Base-by-base conservation (phyloP, 2,113 vertebrate genomes). In the Hypocryptadius cinnamomeus region DNA sequence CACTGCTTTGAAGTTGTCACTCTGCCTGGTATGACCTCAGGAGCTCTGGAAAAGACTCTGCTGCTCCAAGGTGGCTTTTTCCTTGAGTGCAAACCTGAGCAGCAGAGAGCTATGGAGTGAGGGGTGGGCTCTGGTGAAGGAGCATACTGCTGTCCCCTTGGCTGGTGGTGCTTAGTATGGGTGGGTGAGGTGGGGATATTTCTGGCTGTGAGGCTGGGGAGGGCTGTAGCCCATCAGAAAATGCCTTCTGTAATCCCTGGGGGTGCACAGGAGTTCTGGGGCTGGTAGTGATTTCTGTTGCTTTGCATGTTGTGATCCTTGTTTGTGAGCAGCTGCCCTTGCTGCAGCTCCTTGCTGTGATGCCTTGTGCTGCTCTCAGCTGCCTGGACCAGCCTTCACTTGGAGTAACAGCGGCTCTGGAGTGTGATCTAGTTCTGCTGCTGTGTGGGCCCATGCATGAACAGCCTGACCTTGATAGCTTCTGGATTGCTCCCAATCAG, bases 101-200 rank as follows among this genome's bases (percentile, higher is more conserved):
- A 68, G 53, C 39, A 35, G 78, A 37, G 35, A 50, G 13, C 39
- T 59, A n/a, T 3, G 3, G 40, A 19, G 44, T 0, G 0, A 63
- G 35, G 35, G 8, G 15, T 28, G 10, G 56, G n/a, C 13, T 57
- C 40, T 77, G 56, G 23, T 3, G 2, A 23, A 47, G 66, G 59
- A 69, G 27, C 23, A 23, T 3, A 0, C 2, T 25, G 33, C 60
- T 13, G 24, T 33, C 3, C 3, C 28, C 20, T 31, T 60, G n/a
- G 17, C 40, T 53, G 23, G 6, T 40, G 25, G 24, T 1, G 5
- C 30, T 77, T 21, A 8, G 8, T 39, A 7, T 8, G 23, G 24
- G 6, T 3, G 3, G 13, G 13, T 5, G 42, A 1, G 6, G 45
- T 22, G 33, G 3, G 39, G 3, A 1, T n/a, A 5, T 22, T 19